phyloP scores from a whole-genome alignment of 2,888 invertebrate species.

The Scotopteryx bipunctaria region DNA sequence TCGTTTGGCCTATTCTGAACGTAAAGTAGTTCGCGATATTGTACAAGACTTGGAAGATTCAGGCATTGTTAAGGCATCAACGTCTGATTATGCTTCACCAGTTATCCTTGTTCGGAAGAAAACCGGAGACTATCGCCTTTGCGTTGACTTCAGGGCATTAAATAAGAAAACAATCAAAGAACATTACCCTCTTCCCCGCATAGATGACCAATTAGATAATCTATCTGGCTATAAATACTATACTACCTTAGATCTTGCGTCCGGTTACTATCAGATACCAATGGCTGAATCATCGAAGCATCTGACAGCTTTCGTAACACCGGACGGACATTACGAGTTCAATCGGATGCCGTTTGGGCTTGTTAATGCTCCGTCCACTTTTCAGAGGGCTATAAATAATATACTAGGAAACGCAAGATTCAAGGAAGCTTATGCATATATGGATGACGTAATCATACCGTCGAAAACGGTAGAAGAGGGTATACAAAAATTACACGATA shows the following conservation, averaged over 20 bases:
- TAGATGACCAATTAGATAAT: not conserved
- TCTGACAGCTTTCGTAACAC: too few relatives aligned
- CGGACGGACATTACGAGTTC: not conserved
- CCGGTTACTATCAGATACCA: too few relatives aligned
- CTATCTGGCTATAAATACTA: not conserved
- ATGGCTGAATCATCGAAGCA: too few relatives aligned
- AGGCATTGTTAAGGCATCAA: not conserved
- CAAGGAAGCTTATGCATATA: not conserved
- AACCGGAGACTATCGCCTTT: not conserved
- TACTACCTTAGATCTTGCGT: too few relatives aligned
- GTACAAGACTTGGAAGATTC: not conserved
- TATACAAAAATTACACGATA: not conserved
- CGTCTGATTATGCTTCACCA: not conserved
- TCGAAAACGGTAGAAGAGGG: not conserved
- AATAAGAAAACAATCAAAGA: not conserved
- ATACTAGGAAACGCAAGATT: not conserved
- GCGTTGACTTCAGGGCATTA: constrained; percentile 4
- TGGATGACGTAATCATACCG: constrained; percentile 5
- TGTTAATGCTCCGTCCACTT: not conserved
- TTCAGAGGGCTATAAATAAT: constrained; percentile 3
- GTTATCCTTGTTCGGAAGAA: constrained; percentile 3
- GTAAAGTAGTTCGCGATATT: not conserved
- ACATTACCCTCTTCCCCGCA: constrained; percentile 3
- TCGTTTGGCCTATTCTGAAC: not conserved
- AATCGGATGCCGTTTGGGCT: constrained; percentile 5